phyloP scores from a whole-genome alignment of 1,140 invertebrate species.

The Armadillidium nasatum region DNA sequence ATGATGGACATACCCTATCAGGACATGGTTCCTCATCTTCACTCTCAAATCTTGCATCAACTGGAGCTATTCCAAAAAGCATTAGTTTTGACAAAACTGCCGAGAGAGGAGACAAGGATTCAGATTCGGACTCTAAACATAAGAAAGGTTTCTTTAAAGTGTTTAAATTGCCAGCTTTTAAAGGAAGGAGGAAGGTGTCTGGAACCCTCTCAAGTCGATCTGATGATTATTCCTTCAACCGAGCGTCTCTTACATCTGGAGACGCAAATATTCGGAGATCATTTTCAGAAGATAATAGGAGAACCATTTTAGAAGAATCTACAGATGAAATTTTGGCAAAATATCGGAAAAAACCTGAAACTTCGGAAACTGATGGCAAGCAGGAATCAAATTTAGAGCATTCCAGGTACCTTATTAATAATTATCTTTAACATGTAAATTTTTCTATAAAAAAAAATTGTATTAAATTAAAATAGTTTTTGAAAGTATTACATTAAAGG shows the following conservation, averaged over 20 bases:
- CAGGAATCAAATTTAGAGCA: not conserved
- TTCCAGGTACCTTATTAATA: not conserved
- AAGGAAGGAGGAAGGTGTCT: slow-evolving; percentile 37
- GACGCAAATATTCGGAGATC: slow-evolving; percentile 18
- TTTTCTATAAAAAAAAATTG: too few species aligned
- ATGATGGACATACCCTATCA: not conserved
- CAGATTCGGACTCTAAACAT: slow-evolving; percentile 58
- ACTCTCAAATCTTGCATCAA: slow-evolving; percentile 50
- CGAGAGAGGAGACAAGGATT: slow-evolving; percentile 64
- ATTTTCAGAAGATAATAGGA: slow-evolving; percentile 29
- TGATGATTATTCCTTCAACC: slow-evolving; percentile 16
- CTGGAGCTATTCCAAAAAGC: slow-evolving; percentile 82
- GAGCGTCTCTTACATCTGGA: not conserved
- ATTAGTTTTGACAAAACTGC: slow-evolving; percentile 88
- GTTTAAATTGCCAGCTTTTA: slow-evolving; percentile 57
- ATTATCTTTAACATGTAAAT: too few species aligned
- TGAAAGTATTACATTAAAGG: too few species aligned
- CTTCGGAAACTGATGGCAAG: slow-evolving; percentile 29
- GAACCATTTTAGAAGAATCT: slow-evolving; percentile 57
- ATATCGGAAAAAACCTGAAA: slow-evolving; percentile 68
- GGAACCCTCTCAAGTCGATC: slow-evolving; percentile 21
- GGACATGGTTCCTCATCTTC: not conserved
- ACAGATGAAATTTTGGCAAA: slow-evolving; percentile 93
- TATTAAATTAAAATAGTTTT: too few species aligned
- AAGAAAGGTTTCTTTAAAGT: slow-evolving; percentile 64